phyloP scores from a whole-genome alignment of 2,888 invertebrate genomes.

The Fissipunctia ypsillon region DNA sequence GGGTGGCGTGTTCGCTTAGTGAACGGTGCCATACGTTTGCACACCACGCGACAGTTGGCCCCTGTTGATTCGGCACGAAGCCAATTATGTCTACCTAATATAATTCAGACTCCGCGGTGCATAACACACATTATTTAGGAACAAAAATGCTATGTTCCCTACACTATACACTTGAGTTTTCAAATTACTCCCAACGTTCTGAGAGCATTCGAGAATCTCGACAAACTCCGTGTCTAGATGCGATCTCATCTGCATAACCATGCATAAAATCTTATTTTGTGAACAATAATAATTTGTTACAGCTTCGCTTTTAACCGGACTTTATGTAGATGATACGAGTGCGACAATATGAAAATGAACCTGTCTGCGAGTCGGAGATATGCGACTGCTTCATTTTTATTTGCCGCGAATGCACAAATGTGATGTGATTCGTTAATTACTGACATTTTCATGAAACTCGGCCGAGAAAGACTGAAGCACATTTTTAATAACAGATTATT shows the following conservation, averaged over 20 bases:
- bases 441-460: conserved; percentile 34
- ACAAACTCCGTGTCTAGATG: conserved; percentile 55
- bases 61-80: conserved; percentile 55
- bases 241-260: conserved; percentile 64
- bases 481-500: conserved; percentile 64
- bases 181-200: conserved; percentile 52
- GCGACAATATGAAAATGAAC: conserved; percentile 61
- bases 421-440: conserved; percentile 42
- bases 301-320: conserved; percentile 45
- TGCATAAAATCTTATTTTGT: conserved; percentile 67
- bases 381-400: conserved; percentile 34
- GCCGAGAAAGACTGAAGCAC: conserved; percentile 18
- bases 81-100: conserved; percentile 54
- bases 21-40: conserved; percentile 40
- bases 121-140: conserved; percentile 26
- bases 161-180: conserved; percentile 35
- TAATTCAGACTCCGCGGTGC: conserved; percentile 35
- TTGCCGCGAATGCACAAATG: conserved; percentile 30
- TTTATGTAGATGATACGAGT: conserved; percentile 54
- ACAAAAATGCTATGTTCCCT: conserved; percentile 35
- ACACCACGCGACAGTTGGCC: conserved; percentile 45
- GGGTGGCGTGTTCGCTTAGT: conserved; percentile 42
- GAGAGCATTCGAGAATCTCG: conserved; percentile 45
- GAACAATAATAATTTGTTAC: conserved; percentile 65
- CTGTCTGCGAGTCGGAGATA: conserved; percentile 51